Base-by-base conservation (phyloP, 2,113 vertebrate species). In the Channa argus region DNA sequence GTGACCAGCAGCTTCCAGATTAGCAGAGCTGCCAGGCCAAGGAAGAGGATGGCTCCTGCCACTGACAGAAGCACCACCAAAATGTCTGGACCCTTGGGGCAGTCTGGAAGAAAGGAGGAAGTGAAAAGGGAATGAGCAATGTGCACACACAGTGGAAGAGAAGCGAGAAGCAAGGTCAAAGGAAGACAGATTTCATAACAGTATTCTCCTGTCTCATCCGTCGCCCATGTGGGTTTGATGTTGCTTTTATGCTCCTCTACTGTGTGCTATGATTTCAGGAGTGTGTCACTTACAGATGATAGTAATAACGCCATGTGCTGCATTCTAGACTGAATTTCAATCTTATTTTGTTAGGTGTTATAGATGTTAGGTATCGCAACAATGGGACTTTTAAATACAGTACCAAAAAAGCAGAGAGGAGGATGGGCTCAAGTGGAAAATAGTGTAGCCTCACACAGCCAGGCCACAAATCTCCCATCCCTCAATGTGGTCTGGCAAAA, bases 1-100 rank as follows among this genome's bases (percentile, higher is more conserved):
- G 97, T 98, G 80, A 99, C 96, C 73, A 99, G 94, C 50, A 99
- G 94, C 80, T 99, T 99, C 98, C 98, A 99, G 91, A 98, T 97
- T 78, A 99, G 95, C 78, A 99, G 93, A 1, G 95, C 91, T 0
- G 95, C 91, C 0, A 99, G 91, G 55, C 98, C 98, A 0, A 98
- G 93, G 70, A 99, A 94, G 64, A 99, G 90, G 88, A 99, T 96
- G 85, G 97, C 96, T 0, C 96, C 98, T 0, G 94, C 96, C 90
- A 99, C 97, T 0, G 96, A 97, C 1, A 98, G 92, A 76, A 99
- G 91, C 71, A 98, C 95, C 81, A 98, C 95, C 85, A 99, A 89
- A 81, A 97, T 88, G 3, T 98, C 96, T 0, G 96, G 95, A 1
- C 97, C 97, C 70, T 97, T 96, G 0, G 96, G 96, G 74, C 98